Conservation (phyloP, 2,797 vertebrate species). For the Ficedula albicollis region DNA sequence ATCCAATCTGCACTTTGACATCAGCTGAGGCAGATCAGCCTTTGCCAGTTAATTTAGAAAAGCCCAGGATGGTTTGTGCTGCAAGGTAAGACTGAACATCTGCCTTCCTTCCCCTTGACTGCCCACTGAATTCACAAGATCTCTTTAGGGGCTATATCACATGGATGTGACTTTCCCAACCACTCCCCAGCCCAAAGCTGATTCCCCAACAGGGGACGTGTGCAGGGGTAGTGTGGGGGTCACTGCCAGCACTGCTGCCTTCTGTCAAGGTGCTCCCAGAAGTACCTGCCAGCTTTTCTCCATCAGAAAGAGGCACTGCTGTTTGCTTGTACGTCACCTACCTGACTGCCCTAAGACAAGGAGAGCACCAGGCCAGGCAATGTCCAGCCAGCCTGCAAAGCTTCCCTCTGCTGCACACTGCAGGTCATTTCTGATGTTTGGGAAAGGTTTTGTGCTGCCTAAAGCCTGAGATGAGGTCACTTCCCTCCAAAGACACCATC, state of each 20-base stretch:
- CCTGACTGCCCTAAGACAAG: not conserved
- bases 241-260: not conserved
- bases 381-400: not conserved
- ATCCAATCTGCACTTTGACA: conserved; percentile 10
- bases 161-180: not conserved
- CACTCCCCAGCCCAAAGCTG: not conserved
- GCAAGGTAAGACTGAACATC: not conserved
- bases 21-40: not conserved
- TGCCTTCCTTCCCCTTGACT: not conserved
- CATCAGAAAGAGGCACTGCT: not conserved
- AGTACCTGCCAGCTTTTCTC: not conserved
- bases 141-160: not conserved
- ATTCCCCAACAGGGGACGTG: fast-evolving
- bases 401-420: not conserved
- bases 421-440: not conserved
- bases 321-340: not conserved
- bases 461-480: not conserved
- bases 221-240: not conserved
- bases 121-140: not conserved
- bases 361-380: not conserved
- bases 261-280: not conserved
- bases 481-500: not conserved
- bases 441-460: not conserved
- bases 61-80: not conserved
- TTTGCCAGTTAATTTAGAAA: not conserved